Percentiles rank a stretch among this genome's conserved stretches.
Evolutionary conservation across 92 coral and sea anemone species (phyloP).

Genomic region (Porites lobata): DNA sequence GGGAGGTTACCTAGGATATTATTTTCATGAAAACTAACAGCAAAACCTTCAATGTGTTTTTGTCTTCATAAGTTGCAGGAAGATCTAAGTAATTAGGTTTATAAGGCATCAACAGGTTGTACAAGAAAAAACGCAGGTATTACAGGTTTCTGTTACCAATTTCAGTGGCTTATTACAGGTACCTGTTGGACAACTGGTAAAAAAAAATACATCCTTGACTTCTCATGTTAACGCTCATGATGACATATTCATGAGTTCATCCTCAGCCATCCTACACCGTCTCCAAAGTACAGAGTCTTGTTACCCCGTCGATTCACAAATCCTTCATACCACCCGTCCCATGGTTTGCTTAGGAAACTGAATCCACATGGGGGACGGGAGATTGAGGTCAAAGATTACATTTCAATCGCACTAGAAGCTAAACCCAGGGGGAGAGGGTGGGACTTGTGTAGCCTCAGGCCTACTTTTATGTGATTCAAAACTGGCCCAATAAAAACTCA

Average conservation of each 20-base stretch:
- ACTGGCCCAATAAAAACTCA: conserved; percentile 55
- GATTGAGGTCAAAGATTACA: no score
- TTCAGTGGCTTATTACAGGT: conserved; percentile 8
- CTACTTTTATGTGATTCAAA: conserved; percentile 19
- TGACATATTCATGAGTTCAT: neutral
- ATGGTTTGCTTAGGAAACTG: no score
- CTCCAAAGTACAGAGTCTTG: no score
- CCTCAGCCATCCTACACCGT: neutral
- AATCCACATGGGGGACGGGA: no score
- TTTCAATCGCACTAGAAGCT: no score
- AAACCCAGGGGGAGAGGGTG: neutral
- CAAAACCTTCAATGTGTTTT: conserved; percentile 44
- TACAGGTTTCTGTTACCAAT: conserved; percentile 5
- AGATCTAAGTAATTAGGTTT: conserved; percentile 2
- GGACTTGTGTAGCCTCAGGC: neutral
- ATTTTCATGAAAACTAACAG: neutral
- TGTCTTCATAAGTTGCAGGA: conserved; percentile 36
- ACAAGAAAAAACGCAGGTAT: neutral
- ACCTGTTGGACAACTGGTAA: conserved; percentile 19
- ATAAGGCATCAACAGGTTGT: neutral
- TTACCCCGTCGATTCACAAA: no score
- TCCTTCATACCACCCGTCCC: no score
- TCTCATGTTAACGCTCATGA: neutral
- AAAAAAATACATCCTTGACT: neutral
- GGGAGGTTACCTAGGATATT: no score